Evolutionary conservation across 2,113 vertebrate genomes (phyloP), one percentile per base, ranked within the genome.

Genomic region (Orientallactaga bullata): DNA sequence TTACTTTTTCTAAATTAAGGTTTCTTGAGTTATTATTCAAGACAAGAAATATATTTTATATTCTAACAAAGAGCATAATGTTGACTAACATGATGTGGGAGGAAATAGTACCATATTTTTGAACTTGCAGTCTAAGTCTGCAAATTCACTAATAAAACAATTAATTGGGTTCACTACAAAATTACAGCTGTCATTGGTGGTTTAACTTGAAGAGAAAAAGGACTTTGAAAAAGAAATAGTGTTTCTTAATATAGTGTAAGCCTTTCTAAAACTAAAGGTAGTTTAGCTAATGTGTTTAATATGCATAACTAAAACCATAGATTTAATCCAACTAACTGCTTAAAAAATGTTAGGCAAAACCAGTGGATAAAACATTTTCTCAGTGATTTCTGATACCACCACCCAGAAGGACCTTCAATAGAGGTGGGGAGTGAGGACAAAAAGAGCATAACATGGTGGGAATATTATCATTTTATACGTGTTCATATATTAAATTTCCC

Each of bases 151-250:
- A 80, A 80, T 18, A 3, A 66, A 35, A 66, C 65, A 88, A 69
- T 94, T 86, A 51, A n/a, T 30, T 81, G 7, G 71, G 17, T 84
- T 83, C 73, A 69, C 13, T 83, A 85, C 26, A 20, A 94, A 90
- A 90, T 90, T 71, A 76, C 5, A 65, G 23, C 20, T 76, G 28
- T 73, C 3, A 74, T 13, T 58, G 82, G 30, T 78, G 23, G 24
- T 73, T 84, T 69, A 85, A 35, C 7, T 18, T 69, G 47, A 87
- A 61, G 15, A 81, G 17, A 4, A 58, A 72, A 79, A 69, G 26
- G 0, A 60, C 17, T 39, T 30, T 17, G 66, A 65, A 17, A 89
- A 20, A 35, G 30, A 28, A 86, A 37, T 37, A 71, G 39, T 77
- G 42, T 3, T 13, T 42, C 16, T 92, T 73, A 77, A 47, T 26